A percentile compares a stretch with the other conserved stretches of the same genome.
Evolutionary conservation across 2,797 vertebrate genomes (phyloP).

Genomic region (Fundulus diaphanus): DNA sequence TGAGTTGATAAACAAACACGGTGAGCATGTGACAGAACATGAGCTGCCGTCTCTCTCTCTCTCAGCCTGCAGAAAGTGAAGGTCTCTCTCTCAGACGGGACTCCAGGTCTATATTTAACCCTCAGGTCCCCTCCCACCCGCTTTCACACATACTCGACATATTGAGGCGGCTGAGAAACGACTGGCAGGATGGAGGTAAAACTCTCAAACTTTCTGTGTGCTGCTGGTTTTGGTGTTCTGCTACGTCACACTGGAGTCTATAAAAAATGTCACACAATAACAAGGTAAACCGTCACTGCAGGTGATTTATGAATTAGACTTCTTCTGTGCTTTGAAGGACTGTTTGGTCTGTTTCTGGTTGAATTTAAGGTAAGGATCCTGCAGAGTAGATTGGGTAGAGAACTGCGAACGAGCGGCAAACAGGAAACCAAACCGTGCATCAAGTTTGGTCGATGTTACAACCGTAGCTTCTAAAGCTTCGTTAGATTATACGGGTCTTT

Average conservation of each 20-base stretch:
- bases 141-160: slow-evolving; percentile 71
- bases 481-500: neutral
- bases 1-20: slow-evolving; percentile 9
- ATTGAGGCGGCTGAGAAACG: slow-evolving; percentile 86
- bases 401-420: neutral
- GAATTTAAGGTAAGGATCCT: neutral
- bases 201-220: slow-evolving; percentile 21
- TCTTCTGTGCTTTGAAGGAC: neutral
- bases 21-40: slow-evolving; percentile 61
- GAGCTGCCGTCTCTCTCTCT: slow-evolving; percentile 33
- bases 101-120: slow-evolving; percentile 69
- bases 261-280: neutral
- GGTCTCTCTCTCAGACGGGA: slow-evolving; percentile 33
- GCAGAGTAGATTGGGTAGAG: neutral
- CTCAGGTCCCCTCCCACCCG: slow-evolving; percentile 23
- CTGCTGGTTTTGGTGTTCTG: slow-evolving; percentile 1
- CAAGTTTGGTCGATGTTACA: neutral
- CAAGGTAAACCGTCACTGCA: neutral
- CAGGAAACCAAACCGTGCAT: slow-evolving; percentile 8
- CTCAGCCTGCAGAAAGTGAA: neutral
- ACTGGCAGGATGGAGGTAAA: slow-evolving; percentile 88
- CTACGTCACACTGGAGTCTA: neutral
- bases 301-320: neutral
- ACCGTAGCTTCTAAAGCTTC: neutral
- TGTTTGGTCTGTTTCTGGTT: neutral